Evolutionary conservation across 2,113 vertebrate genomes (phyloP).

Genomic region (Spheniscus mendiculus): DNA sequence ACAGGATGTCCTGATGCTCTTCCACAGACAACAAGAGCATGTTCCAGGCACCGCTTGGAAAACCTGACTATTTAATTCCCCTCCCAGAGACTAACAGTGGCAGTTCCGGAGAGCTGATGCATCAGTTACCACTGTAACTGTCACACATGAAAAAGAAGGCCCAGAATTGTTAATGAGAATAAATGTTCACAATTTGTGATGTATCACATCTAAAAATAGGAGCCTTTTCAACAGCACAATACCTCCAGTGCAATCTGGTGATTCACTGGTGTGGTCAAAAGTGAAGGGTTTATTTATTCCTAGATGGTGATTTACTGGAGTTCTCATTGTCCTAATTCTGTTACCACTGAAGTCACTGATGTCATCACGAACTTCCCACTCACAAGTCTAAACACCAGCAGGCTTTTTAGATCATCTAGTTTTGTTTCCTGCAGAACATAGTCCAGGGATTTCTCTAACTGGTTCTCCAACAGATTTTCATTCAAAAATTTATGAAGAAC

Average conservation of each 20-base stretch:
- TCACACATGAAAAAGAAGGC: background rate
- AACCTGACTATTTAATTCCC: background rate
- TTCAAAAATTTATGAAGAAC: background rate
- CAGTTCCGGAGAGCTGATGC: background rate
- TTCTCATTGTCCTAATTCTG: background rate
- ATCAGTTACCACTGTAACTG: background rate
- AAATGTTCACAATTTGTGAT: background rate
- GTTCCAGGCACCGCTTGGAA: background rate
- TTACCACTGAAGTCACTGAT: background rate
- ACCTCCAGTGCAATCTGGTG: background rate
- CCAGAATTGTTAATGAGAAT: background rate
- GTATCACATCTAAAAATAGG: background rate
- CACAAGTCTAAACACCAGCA: background rate
- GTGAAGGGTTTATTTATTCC: background rate
- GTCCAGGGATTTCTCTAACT: background rate
- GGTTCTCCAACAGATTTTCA: background rate
- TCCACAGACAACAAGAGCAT: background rate
- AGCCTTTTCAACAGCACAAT: background rate
- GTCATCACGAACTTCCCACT: background rate
- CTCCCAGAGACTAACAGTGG: background rate
- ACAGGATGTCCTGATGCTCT: background rate
- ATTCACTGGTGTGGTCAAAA: background rate
- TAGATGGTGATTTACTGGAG: background rate
- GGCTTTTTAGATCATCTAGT: background rate
- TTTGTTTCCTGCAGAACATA: background rate